Conservation (phyloP, 2,797 vertebrate species). For the Chlorospingus semifuscus region DNA sequence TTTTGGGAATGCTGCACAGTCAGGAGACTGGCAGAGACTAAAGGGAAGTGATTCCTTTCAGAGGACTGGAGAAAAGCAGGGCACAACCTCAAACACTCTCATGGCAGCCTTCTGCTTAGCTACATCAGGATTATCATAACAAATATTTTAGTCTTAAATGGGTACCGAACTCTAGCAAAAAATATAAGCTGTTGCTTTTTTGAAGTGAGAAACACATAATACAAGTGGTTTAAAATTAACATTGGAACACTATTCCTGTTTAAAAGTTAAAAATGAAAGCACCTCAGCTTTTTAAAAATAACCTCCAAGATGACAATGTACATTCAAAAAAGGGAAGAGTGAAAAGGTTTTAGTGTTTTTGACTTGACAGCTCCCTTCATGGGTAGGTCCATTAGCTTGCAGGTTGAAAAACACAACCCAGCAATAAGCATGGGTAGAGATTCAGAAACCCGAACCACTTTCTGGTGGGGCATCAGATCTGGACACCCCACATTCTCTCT, state of each 20-base stretch:
- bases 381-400: neutral
- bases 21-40: neutral
- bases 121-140: neutral
- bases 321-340: neutral
- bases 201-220: neutral
- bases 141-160: neutral
- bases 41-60: neutral
- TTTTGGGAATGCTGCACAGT: constrained; percentile 3
- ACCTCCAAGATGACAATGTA: neutral
- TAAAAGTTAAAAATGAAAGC: neutral
- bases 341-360: neutral
- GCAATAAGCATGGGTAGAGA: neutral
- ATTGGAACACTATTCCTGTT: neutral
- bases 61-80: neutral
- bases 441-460: neutral
- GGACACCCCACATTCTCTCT: neutral
- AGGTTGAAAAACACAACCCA: neutral
- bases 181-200: neutral
- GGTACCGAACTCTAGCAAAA: neutral
- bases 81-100: neutral
- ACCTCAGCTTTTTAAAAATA: neutral
- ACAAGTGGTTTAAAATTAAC: neutral
- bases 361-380: neutral
- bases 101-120: neutral
- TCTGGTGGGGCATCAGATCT: neutral